Evolutionary conservation across 2,888 invertebrate genomes (phyloP), one percentile per base, ranked within the genome.

Genomic region (Tigriopus californicus): DNA sequence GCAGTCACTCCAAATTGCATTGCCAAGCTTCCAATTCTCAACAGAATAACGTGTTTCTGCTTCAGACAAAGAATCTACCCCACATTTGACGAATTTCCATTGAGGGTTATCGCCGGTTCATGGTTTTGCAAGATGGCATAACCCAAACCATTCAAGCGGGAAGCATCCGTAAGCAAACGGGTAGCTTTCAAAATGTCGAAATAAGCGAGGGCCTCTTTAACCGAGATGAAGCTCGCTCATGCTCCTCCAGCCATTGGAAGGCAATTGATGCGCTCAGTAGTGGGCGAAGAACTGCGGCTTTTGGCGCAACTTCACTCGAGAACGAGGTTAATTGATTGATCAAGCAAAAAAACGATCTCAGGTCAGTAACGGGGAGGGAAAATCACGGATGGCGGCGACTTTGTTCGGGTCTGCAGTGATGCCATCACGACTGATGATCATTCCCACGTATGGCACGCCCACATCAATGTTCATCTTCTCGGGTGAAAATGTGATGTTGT

Each of bases 271-370:
- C 3, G 8, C 33, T 57, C 42, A 61, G 57, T 2, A 62, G 58
- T 12, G 49, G 60, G n/a, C 62, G 47, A 41, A 55, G 49, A n/a
- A 47, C 58, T 12, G 46, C 54, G 10, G 55, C 55, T 20, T 22
- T 53, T 20, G 13, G 13, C 10, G 61, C 58, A 4, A 62, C 48
- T 6, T 61, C 48, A 6, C 18, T 13, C 15, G 54, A 58, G 15
- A 54, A 62, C 13, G 11, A 41, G 4, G 25, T 18, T 15, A 62
- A 20, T 47, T 58, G 58, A 18, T 62, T 61, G 15, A 55, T 47
- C 12, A 57, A 53, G 10, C 61, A 58, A 42, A 62, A 52, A 18
- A 62, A 58, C 8, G 53, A 58, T 18, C 62, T 41, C 1, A 58
- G 47, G 18, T 58, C 61, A n/a, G 48, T 61, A 24, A 40, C 33